A percentile compares a stretch with the other conserved stretches of the same genome.
phyloP scores from a whole-genome alignment of 2,797 vertebrate genomes.

The Coccyzus lansbergi region DNA sequence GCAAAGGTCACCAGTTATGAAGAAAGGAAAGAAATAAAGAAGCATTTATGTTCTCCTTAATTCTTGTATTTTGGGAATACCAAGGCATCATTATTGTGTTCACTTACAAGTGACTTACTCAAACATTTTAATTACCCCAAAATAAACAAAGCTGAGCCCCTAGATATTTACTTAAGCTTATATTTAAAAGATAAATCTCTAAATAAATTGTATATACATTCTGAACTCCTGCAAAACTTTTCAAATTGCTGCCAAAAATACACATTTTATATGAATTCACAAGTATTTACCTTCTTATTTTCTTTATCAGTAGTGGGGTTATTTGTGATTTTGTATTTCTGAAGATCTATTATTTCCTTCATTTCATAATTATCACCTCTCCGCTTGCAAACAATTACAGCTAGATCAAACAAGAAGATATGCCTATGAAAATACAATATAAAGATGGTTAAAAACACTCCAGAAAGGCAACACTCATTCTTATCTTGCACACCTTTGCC shows the following conservation, averaged over 20 bases:
- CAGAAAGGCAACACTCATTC: background rate
- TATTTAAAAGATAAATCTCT: background rate
- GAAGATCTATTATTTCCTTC: conserved; percentile 96
- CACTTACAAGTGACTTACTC: background rate
- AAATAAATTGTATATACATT: background rate
- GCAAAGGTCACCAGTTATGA: conserved; percentile 22
- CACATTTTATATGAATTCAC: background rate
- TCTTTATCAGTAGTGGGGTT: conserved; percentile 96
- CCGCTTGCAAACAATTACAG: conserved; percentile 94
- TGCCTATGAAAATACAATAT: conserved; percentile 81
- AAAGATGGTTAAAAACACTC: background rate
- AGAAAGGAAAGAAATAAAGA: background rate
- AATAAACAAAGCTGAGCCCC: background rate
- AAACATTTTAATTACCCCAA: background rate
- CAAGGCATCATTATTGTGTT: background rate
- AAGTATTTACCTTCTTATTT: conserved; percentile 89
- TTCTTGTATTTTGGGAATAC: background rate
- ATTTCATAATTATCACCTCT: conserved; percentile 97
- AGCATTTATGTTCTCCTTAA: background rate
- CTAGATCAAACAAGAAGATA: conserved; percentile 95
- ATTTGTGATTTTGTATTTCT: conserved; percentile 95
- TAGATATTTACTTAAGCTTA: background rate
- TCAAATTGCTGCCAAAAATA: background rate
- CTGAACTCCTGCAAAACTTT: background rate
- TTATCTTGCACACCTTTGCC: background rate